Base-by-base conservation (phyloP, 2,888 invertebrate species). In the Synanthedon andrenaeformis region DNA sequence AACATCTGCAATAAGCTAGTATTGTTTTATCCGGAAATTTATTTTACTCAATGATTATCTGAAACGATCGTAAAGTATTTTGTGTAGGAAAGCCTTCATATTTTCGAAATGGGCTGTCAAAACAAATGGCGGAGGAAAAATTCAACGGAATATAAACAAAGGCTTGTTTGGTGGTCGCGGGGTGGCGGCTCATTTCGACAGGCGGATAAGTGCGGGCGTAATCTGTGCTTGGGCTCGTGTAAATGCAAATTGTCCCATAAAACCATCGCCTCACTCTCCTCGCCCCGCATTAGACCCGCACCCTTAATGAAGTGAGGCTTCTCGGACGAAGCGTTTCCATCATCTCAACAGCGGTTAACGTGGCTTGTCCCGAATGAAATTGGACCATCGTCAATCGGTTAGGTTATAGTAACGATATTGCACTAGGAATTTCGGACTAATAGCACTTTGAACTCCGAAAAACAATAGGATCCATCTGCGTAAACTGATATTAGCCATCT, bases 231-330 rank as follows among this genome's bases (percentile, higher is more conserved):
- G 74, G 76, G 82, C 81, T 82, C 85, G 85, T 86, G 87, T 86
- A 86, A 87, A 87, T 87, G 87, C 85, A 87, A 87, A 87, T 87
- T 77, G 84, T 83, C 78, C 82, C 77, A 85, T 86, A 86, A 87
- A 83, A 83, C 83, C 79, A 79, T 81, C 72, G 72, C 66, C 66
- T 23, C 23, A 23, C 23, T 23, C 67, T 64, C 61, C 62, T 50
- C 65, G 65, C 64, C 66, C 58, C 62, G 61, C 62, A 58, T 62
- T 67, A 70, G 67, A 65, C 67, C 57, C 60, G 61, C 66, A 58
- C 71, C 68, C 78, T 76, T 86, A 84, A 86, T 86, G 85, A 86
- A 86, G 82, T 82, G 81, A 64, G 75, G 73, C 76, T 76, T 76
- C 78, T 79, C 76, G 78, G 79, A 78, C 78, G 67, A 61, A 67